Base-by-base conservation (phyloP, 2,113 vertebrate genomes). In the Notechis scutatus region DNA sequence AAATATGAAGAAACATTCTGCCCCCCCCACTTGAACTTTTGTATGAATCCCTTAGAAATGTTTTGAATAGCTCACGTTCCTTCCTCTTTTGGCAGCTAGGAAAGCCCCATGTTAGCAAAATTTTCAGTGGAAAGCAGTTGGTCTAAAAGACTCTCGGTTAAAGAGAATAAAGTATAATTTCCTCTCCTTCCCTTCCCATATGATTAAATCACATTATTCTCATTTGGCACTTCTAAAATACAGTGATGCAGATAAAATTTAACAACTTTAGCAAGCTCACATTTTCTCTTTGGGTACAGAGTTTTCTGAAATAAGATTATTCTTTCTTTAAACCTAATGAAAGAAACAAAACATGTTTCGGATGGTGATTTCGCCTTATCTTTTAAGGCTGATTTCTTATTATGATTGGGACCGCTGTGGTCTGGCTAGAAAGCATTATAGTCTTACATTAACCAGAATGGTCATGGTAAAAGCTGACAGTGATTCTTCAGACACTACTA, bases 31-130 rank as follows among this genome's bases (percentile, higher is more conserved):
- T 7, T 89, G 0, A 91, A 56, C 10, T 85, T 96, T 96, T 94
- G 94, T 14, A 92, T 91, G 45, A 92, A 92, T 1, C 54, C 11
- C 24, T 5, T 91, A 59, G 34, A 92, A 91, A 18, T 92, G 96
- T 96, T 94, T 94, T 85, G 90, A 95, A 85, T 92, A 74, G 64
- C 23, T 91, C 26, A 54, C 91, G 11, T 91, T 93, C 24, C 69
- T 93, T 95, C 81, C 88, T 94, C 94, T 93, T 94, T 2, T 89
- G 94, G 93, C 39, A 87, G 85, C 81, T 86, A 86, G 45, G 91
- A 96, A 96, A 96, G 86, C 52, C 92, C 92, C n/a, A 85, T n/a
- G 81, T 88, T 91, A 92, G 8, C 93, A 92, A 92, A 95, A 94
- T 91, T 91, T 89, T 93, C 92, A 94, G 45, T 12, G 90, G 61